Evolutionary conservation across 2,888 invertebrate genomes (phyloP).

Genomic region (Hecatera dysodea): DNA sequence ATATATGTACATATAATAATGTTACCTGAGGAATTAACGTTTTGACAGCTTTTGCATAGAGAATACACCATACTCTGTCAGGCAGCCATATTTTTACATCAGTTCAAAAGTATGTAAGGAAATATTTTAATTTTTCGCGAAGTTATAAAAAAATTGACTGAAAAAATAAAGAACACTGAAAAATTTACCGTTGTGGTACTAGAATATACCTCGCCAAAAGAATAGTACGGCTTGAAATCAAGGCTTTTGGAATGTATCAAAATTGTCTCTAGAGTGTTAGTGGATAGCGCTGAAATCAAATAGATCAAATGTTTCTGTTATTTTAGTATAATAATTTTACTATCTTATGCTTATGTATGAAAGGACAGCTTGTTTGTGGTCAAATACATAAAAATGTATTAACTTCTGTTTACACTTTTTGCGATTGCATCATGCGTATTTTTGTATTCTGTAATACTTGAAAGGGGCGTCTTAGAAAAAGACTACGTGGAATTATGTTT

Average conservation of each 20-base stretch:
- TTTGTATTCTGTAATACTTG: too few relatives aligned
- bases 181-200: background rate
- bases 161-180: background rate
- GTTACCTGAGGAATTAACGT: background rate
- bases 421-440: too few relatives aligned
- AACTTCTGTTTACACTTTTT: too few relatives aligned
- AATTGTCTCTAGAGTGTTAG: background rate
- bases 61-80: background rate
- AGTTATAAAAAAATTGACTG: constrained; percentile 7
- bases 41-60: background rate
- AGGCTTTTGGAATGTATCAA: background rate
- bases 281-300: constrained; percentile 1
- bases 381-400: background rate
- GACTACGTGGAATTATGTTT: too few relatives aligned
- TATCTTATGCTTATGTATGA: background rate
- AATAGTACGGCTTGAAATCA: constrained; percentile 1
- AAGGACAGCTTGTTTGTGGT: background rate
- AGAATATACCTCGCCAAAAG: constrained; percentile 19
- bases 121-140: constrained; percentile 8
- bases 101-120: background rate
- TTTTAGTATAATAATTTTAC: constrained; percentile 9
- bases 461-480: too few relatives aligned
- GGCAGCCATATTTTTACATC: background rate
- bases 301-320: constrained; percentile 4
- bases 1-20: too few relatives aligned